phyloP scores from a whole-genome alignment of 2,888 invertebrate genomes.

The Hirtodrosophila trivittata region DNA sequence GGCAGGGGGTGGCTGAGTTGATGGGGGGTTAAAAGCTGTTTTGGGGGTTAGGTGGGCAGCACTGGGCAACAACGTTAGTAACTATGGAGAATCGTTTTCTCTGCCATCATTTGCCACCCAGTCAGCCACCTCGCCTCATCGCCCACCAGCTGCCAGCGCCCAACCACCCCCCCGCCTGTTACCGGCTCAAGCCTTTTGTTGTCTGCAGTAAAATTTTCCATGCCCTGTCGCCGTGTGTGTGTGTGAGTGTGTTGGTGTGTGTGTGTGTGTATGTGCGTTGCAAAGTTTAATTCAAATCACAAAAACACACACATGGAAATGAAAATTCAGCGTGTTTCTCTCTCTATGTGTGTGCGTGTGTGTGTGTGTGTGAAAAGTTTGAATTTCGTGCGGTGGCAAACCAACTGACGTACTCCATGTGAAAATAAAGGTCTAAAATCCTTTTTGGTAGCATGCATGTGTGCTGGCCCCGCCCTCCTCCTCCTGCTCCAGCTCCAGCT shows the following conservation, averaged over 20 bases:
- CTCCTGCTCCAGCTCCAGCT: background rate
- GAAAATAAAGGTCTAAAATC: conserved; percentile 79
- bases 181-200: conserved; percentile 73
- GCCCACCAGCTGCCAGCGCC: background rate
- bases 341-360: conserved; percentile 25
- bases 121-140: background rate
- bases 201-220: conserved; percentile 76
- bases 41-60: conserved; percentile 1
- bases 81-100: conserved; percentile 43
- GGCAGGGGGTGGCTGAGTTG: conserved; percentile 20
- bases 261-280: conserved; percentile 43
- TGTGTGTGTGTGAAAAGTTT: conserved; percentile 70
- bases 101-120: conserved; percentile 13
- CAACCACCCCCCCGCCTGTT: conserved; percentile 18
- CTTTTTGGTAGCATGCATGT: conserved; percentile 61
- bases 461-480: conserved; percentile 14
- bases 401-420: conserved; percentile 70
- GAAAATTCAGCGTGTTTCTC: conserved; percentile 38
- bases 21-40: background rate
- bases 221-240: conserved; percentile 43
- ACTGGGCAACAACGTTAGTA: conserved; percentile 47
- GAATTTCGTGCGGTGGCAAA: conserved; percentile 77
- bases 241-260: conserved; percentile 28
- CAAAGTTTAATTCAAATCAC: conserved; percentile 80
- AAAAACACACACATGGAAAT: conserved; percentile 63